Evolutionary conservation across 64 coral and sea anemone genomes (phyloP).

Genomic region (Montipora cactus): DNA sequence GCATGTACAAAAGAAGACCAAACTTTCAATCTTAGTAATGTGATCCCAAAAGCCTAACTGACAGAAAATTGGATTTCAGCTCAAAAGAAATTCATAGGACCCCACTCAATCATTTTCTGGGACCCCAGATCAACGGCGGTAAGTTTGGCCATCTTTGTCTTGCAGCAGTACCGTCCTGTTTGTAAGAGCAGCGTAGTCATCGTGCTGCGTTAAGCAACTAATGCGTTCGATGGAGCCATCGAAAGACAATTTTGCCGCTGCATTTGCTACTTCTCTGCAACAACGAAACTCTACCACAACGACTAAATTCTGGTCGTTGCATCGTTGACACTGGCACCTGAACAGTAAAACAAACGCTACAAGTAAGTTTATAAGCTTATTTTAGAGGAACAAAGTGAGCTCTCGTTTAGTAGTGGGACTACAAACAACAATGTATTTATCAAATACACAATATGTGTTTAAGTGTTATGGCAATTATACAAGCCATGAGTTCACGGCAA

Average conservation of each 20-base stretch:
- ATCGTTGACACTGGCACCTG: constrained; percentile 68
- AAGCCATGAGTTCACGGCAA: background rate
- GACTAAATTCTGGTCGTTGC: constrained; percentile 19
- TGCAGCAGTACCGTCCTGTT: constrained; percentile 50
- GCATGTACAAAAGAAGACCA: no score
- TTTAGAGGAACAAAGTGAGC: no score
- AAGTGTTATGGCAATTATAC: background rate
- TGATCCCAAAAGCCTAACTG: no score
- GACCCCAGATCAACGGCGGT: background rate
- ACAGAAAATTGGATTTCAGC: no score
- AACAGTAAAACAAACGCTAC: background rate
- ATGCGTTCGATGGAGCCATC: constrained; percentile 59
- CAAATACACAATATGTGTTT: background rate
- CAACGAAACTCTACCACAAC: constrained; percentile 62
- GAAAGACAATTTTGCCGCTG: constrained; percentile 32
- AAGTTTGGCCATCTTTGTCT: constrained; percentile 22
- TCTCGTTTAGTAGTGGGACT: no score
- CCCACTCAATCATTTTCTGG: background rate
- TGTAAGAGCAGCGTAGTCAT: constrained; percentile 39
- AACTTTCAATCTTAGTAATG: no score
- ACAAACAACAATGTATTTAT: no score
- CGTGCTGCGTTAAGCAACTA: constrained; percentile 40
- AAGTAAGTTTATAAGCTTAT: background rate
- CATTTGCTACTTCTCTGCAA: constrained; percentile 30
- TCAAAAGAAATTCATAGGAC: no score